A percentile compares a stretch with the other conserved stretches of the same genome.
These are phyloP conservation scores for Suillia variegata DNA, from an alignment of 2,888 invertebrate species.

Conservation along the genomic window DNA sequence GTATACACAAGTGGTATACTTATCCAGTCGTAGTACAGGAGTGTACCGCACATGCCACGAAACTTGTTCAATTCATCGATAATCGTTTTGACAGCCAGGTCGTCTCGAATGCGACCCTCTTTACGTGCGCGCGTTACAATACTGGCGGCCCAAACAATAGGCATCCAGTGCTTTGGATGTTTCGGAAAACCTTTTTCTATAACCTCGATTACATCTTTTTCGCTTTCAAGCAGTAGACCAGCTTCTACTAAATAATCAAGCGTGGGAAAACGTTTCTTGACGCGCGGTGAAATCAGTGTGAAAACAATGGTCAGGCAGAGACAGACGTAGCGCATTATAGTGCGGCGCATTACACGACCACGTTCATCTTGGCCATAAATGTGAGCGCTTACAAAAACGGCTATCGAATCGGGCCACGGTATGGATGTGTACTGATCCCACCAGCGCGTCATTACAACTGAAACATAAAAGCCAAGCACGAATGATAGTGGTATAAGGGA, in stretches of 20 bases:
- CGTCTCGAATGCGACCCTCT: conserved; percentile 85
- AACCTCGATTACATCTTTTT: conserved; percentile 75
- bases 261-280: conserved; percentile 87
- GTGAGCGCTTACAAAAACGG: conserved; percentile 80
- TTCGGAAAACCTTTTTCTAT: conserved; percentile 79
- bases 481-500: conserved; percentile 88
- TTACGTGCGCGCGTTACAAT: conserved; percentile 85
- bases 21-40: conserved; percentile 78
- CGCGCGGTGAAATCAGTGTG: conserved; percentile 82
- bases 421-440: conserved; percentile 82
- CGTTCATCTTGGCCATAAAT: conserved; percentile 83
- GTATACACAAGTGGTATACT: conserved; percentile 78
- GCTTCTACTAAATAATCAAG: conserved; percentile 82
- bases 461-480: conserved; percentile 91
- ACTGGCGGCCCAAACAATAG: conserved; percentile 88
- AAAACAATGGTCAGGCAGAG: conserved; percentile 83
- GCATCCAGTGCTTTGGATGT: conserved; percentile 86
- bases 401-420: conserved; percentile 84
- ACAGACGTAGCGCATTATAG: conserved; percentile 81
- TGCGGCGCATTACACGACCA: conserved; percentile 80
- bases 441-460: conserved; percentile 90
- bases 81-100: conserved; percentile 89
- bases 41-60: conserved; percentile 74
- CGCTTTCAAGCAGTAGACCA: conserved; percentile 79
- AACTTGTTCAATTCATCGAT: conserved; percentile 85